These are phyloP conservation scores for Microcebus murinus DNA, from an alignment of 2,113 vertebrate genomes.

Conservation along the genomic window DNA sequence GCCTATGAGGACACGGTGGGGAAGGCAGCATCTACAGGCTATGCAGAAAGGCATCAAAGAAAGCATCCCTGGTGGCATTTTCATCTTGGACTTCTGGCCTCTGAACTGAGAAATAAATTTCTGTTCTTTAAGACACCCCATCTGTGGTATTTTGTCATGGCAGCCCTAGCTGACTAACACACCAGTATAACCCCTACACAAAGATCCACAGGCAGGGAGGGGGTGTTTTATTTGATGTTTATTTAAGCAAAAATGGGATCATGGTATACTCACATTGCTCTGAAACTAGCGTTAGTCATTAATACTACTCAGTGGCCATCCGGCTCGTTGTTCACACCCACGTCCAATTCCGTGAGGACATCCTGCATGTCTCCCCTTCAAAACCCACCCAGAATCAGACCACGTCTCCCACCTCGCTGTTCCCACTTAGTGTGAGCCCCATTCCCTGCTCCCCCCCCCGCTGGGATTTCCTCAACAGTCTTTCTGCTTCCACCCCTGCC, in stretches of 20 bases:
- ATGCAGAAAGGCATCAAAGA: background rate
- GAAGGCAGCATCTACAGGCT: background rate
- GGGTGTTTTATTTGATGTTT: background rate
- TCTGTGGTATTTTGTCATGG: background rate
- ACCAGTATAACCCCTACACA: background rate
- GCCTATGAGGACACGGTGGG: background rate
- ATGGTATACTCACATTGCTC: background rate
- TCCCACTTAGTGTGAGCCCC: background rate
- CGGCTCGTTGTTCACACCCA: background rate
- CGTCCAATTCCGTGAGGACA: background rate
- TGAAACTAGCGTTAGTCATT: background rate
- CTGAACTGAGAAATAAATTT: background rate
- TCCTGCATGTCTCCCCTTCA: background rate
- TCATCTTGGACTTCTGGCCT: background rate
- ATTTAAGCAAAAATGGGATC: constrained; percentile 30
- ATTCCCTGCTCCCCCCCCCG: background rate
- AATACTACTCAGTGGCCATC: background rate
- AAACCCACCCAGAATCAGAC: background rate
- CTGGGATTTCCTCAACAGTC: background rate
- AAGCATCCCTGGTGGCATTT: background rate
- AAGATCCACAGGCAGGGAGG: background rate
- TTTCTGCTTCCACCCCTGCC: background rate
- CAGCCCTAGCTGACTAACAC: background rate
- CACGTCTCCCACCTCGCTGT: background rate
- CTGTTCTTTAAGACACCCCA: background rate